These are phyloP conservation scores for Nesoenas mayeri DNA, from an alignment of 2,113 vertebrate genomes.

Conservation along the genomic window DNA sequence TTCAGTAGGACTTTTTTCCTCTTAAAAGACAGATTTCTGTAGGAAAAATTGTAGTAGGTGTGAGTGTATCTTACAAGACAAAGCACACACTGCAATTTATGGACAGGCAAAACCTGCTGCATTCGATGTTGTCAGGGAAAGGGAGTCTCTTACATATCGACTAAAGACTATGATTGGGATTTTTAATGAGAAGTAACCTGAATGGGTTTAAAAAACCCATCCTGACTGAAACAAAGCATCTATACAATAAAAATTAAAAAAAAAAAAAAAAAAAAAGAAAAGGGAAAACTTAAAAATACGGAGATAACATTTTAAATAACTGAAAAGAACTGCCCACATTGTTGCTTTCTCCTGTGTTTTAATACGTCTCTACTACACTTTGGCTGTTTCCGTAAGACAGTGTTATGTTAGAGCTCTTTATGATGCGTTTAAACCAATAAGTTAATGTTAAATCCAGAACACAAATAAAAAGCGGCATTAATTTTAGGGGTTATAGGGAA, in stretches of 20 bases:
- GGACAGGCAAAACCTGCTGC: background rate
- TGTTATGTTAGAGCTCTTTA: background rate
- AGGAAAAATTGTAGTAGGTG: background rate
- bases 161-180: background rate
- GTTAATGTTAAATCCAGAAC: background rate
- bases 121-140: background rate
- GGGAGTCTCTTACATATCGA: background rate
- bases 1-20: background rate
- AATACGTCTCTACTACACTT: background rate
- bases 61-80: background rate
- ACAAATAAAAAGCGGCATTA: background rate
- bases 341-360: background rate
- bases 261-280: too few species aligned
- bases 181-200: background rate
- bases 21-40: background rate
- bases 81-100: background rate
- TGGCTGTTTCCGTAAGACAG: background rate
- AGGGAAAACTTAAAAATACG: background rate
- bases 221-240: background rate
- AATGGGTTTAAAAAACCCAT: background rate
- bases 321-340: background rate
- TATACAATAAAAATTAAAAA: background rate
- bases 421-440: background rate
- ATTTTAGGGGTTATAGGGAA: background rate
- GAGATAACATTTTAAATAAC: background rate